Evolutionary conservation across 2,797 vertebrate genomes (phyloP).

Genomic region (Cryptoblepharus egeriae): DNA sequence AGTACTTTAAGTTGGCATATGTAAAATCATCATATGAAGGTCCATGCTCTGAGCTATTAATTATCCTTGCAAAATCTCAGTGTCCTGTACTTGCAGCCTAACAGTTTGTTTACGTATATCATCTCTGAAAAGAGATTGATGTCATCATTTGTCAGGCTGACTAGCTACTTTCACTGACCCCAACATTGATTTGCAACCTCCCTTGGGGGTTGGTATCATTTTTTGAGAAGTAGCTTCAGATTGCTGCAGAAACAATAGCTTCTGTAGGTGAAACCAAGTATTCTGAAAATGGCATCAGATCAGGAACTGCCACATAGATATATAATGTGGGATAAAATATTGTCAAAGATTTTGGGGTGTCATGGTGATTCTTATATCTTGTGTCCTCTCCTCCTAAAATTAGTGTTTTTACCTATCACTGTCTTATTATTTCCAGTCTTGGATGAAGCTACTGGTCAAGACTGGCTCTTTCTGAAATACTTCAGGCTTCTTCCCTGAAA

Average conservation of each 20-base stretch:
- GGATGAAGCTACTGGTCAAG: too few relatives aligned
- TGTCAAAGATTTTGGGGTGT: not conserved
- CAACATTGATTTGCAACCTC: slow-evolving; percentile 23
- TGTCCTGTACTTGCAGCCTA: slow-evolving; percentile 49
- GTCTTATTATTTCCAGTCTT: not conserved
- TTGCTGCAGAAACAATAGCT: not conserved
- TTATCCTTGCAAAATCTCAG: slow-evolving; percentile 39
- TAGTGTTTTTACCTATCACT: not conserved
- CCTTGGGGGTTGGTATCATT: slow-evolving; percentile 16
- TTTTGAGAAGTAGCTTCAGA: slow-evolving; percentile 29
- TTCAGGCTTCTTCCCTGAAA: not conserved
- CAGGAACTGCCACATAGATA: not conserved
- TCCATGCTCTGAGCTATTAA: slow-evolving; percentile 43
- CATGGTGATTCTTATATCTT: not conserved
- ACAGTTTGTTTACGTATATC: slow-evolving; percentile 50
- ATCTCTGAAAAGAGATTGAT: slow-evolving; percentile 47
- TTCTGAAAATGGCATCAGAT: slow-evolving; percentile 15
- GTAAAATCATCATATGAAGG: slow-evolving; percentile 11
- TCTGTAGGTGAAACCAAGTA: not conserved
- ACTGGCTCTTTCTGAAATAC: not conserved
- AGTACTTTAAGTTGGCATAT: not conserved
- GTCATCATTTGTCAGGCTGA: slow-evolving; percentile 50
- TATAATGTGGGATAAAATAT: slow-evolving; percentile 1
- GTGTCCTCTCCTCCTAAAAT: too few relatives aligned
- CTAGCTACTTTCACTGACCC: slow-evolving; percentile 40